Evolutionary conservation across 2,888 invertebrate species (phyloP), one percentile per base, ranked within the genome.

Genomic region (Ryuthela nishihirai): DNA sequence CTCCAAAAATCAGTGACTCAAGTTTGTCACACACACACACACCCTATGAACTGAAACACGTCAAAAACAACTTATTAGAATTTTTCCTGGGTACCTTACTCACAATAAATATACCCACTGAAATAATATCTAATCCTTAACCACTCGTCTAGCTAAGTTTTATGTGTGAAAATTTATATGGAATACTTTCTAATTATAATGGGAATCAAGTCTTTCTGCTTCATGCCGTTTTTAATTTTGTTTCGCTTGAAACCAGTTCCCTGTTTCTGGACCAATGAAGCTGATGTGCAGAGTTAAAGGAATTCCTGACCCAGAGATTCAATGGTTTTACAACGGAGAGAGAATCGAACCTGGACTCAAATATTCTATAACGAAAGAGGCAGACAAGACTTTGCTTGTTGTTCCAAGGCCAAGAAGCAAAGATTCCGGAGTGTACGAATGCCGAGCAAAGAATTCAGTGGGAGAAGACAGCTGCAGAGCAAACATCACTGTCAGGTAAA

Each of bases 321-420:
- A 82, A 1, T 97, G 95, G 95, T 87, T 83, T 76, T 87, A 85
- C 75, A 83, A 92, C 74, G 89, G 87, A 6, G 79, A 82, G 53
- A 84, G 83, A 0, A 80, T 95, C 17, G 70, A 76, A 39, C 74
- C 74, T 12, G 67, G 80, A 2, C 23, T 64, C 45, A 90, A 88
- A 72, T 89, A 86, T 72, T 81, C 81, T 63, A 78, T 90, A 40
- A 81, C 82, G 70, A 53, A 64, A 12, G 70, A 71, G 45, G 69
- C 67, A 3, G 70, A 69, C 46, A 80, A 80, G 0, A 85, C 84
- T 70, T 84, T 85, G 54, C 77, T 92, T 46, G 86, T 85, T 64
- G 81, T 92, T 4, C 78, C 82, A 41, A 83, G 88, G 69, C 81
- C 87, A 47, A 75, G 74, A 12, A 78, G 79, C 0, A 79, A 73